Conservation (phyloP, 2,113 vertebrate genomes). For the Engystomops pustulosus region DNA sequence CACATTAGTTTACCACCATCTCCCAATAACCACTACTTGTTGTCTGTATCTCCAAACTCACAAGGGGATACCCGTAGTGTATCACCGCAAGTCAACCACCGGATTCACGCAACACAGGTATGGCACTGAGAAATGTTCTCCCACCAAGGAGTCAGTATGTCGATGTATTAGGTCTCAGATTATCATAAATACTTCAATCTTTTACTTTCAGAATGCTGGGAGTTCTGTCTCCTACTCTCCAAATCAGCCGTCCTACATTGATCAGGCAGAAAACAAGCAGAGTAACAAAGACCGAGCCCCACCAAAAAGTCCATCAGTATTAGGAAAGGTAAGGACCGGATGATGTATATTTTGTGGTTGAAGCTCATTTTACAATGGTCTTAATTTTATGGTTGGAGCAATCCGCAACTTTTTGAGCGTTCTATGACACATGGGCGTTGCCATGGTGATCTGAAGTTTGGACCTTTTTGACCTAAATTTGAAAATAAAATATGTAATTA, state of each 20-base stretch:
- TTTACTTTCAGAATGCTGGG: constrained; percentile 69
- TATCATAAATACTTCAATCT: not conserved
- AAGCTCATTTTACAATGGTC: not conserved
- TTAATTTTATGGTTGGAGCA: not conserved
- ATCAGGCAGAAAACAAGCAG: constrained; percentile 68
- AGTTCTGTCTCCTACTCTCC: constrained; percentile 73
- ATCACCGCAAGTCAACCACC: constrained; percentile 69
- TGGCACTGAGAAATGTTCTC: not conserved
- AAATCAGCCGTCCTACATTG: constrained; percentile 70
- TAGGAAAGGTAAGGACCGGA: constrained; percentile 74
- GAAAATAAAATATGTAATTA: not conserved
- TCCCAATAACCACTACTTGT: constrained; percentile 85
- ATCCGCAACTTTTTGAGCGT: not conserved
- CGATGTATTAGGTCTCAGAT: not conserved
- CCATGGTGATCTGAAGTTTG: constrained; percentile 19
- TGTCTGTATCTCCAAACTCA: constrained; percentile 71
- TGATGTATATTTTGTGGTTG: not conserved
- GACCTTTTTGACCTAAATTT: constrained; percentile 21
- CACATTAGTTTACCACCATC: constrained; percentile 85
- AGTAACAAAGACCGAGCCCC: constrained; percentile 67
- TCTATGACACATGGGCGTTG: constrained; percentile 2
- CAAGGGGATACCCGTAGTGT: constrained; percentile 76
- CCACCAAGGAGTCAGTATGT: not conserved
- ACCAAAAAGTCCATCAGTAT: constrained; percentile 70
- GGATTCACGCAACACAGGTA: constrained; percentile 83